Conservation (phyloP, 1,140 invertebrate species). For the Solenopsis invicta region DNA sequence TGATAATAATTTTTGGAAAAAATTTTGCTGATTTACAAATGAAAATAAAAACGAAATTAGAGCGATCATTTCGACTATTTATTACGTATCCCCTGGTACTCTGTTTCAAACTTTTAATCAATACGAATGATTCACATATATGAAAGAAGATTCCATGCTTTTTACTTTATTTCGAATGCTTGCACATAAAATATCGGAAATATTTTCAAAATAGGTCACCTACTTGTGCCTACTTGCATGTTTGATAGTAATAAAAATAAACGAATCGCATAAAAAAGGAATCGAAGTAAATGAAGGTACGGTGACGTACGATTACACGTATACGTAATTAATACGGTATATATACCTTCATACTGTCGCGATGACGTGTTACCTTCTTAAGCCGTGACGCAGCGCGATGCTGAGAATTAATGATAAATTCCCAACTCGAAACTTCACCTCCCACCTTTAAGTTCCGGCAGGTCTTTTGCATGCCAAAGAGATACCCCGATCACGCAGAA, state of each 20-base stretch:
- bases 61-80: neutral
- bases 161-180: neutral
- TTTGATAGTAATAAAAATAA: conserved; percentile 11
- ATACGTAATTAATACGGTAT: conserved; percentile 16
- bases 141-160: neutral
- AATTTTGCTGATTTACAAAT: conserved; percentile 13
- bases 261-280: neutral
- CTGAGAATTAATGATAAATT: conserved; percentile 59
- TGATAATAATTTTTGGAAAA: neutral
- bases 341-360: conserved; percentile 13
- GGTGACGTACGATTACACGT: conserved; percentile 7
- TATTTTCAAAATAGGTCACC: neutral
- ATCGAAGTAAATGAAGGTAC: neutral
- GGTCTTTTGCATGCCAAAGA: conserved; percentile 59
- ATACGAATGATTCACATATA: neutral
- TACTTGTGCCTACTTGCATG: neutral
- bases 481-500: conserved; percentile 43
- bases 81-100: neutral
- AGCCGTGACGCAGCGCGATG: conserved; percentile 42
- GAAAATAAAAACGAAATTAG: neutral
- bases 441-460: conserved; percentile 35
- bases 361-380: conserved; percentile 53
- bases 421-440: conserved; percentile 37
- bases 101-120: conserved; percentile 11
- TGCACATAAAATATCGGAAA: neutral